Evolutionary conservation across 2,888 invertebrate genomes (phyloP).

Genomic region (Aphelenchoides bicaudatus): DNA sequence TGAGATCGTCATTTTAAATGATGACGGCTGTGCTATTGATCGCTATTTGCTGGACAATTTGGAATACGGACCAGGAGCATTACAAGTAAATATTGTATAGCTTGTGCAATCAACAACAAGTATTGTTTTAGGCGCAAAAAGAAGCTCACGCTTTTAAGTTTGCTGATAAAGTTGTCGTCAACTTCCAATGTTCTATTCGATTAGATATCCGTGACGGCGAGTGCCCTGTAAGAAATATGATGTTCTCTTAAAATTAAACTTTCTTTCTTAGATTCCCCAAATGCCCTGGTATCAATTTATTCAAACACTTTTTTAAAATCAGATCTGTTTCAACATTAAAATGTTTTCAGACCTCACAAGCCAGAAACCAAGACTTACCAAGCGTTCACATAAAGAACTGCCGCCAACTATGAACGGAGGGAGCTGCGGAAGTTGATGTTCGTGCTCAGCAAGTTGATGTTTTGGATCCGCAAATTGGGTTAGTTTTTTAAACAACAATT

Average conservation of each 20-base stretch:
- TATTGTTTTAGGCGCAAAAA: conserved; percentile 48
- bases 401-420: conserved; percentile 10
- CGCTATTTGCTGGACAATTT: conserved; percentile 51
- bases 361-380: conserved; percentile 33
- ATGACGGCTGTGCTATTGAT: conserved; percentile 39
- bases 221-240: conserved; percentile 39
- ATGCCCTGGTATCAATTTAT: too few species aligned
- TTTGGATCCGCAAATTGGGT: conserved; percentile 28
- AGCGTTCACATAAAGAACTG: conserved; percentile 27
- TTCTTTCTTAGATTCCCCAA: conserved; percentile 33
- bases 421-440: conserved; percentile 36
- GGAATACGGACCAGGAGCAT: conserved; percentile 45
- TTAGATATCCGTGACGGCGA: conserved; percentile 54
- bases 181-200: conserved; percentile 58
- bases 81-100: too few species aligned
- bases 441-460: conserved; percentile 33
- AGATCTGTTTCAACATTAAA: too few species aligned
- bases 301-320: too few species aligned
- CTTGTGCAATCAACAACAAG: neutral
- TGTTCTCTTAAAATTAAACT: neutral
- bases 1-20: conserved; percentile 45
- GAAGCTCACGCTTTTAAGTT: conserved; percentile 60
- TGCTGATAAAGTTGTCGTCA: conserved; percentile 56
- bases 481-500: too few species aligned
- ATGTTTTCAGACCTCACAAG: conserved; percentile 38